Base-by-base conservation (phyloP, 2,797 vertebrate species). In the Diplodus puntazzo region DNA sequence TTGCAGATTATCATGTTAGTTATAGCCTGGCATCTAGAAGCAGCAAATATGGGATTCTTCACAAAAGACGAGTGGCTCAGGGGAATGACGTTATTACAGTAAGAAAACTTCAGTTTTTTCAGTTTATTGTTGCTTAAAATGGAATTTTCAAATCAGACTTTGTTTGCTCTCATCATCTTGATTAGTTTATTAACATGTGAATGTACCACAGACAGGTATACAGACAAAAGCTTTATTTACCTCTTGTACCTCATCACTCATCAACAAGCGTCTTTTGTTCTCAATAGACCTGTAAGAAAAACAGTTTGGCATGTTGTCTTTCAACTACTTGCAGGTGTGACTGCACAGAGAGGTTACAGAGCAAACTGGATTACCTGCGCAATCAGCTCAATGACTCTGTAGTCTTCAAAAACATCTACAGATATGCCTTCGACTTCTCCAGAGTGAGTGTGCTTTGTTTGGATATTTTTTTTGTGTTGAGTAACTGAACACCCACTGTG, bases 391-490 rank as follows among this genome's bases (percentile, higher is more conserved):
- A 97, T 75, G 97, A 99, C 85, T 92, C 96, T 74, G 94, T 92
- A 27, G 88, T 93, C 30, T 99, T 99, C 95, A 99, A 97, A 94
- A 97, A 97, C 94, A 97, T 99, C 94, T 99, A 98, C 96, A 97
- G 97, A 99, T 99, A 99, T 6, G 97, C 98, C 92, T 99, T 99
- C 84, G 98, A 99, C 94, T 99, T 99, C 90, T 95, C 98, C 93
- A 96, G 98, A 95, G 98, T 99, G 92, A 96, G 97, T 11, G 17
- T 1, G 1, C 60, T n/a, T 54, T 21, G 0, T 55, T 46, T 42
- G 17, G 7, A 12, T 14, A 0, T 17, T 57, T 3, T 10, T 23
- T 0, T 48, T 57, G 2, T 5, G 34, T 34, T 49, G 52, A 64
- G 21, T 27, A 20, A 42, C 14, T 42, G 16, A 12, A 49, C 23